Base-by-base conservation (phyloP, 2,888 invertebrate species). In the Eledona agricola region DNA sequence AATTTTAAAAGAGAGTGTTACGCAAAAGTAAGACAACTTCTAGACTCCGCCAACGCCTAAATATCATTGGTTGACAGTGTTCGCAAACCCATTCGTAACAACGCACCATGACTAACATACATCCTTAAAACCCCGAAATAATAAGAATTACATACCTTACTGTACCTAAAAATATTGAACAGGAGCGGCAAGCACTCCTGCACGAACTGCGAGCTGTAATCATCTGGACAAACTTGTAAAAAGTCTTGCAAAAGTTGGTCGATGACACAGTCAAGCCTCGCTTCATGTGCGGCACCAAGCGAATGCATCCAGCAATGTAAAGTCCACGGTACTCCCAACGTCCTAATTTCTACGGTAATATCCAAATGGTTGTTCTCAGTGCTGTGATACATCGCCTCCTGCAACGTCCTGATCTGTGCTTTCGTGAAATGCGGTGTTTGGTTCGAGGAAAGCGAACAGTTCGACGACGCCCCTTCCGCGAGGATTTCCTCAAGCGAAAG, bases 321-420 rank as follows among this genome's bases (percentile, higher is more conserved):
- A 0, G 93, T 93, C 95, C 95, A 96, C 1, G 91, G 88, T 5
- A 95, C 89, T 15, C 93, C 92, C 37, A 93, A 77, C 22, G 90
- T 88, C 50, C 93, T 83, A 17, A 96, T 80, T 71, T 95, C 94
- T 66, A 94, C 81, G 0, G 94, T 93, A 60, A 95, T 90, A 70
- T 95, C 94, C 47, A 94, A 79, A 74, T 93, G 90, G 67, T 93
- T 92, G 72, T 91, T 93, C 76, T 95, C 95, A 0, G 93, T 90
- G 55, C 93, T 92, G 71, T 93, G 93, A 72, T 95, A 96, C 91
- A 96, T 91, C 11, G 95, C 93, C 75, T 95, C 94, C 70, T 94
- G 93, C 50, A 94, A 79, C 26, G 90, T 87, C 64, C 92, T 87
- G 59, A 89, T 86, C 77, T 94, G 93, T 17, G 85, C 82, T 77